Evolutionary conservation across 2,797 vertebrate genomes (phyloP), one percentile per base, ranked within the genome.

Genomic region (Lagodon rhomboides): DNA sequence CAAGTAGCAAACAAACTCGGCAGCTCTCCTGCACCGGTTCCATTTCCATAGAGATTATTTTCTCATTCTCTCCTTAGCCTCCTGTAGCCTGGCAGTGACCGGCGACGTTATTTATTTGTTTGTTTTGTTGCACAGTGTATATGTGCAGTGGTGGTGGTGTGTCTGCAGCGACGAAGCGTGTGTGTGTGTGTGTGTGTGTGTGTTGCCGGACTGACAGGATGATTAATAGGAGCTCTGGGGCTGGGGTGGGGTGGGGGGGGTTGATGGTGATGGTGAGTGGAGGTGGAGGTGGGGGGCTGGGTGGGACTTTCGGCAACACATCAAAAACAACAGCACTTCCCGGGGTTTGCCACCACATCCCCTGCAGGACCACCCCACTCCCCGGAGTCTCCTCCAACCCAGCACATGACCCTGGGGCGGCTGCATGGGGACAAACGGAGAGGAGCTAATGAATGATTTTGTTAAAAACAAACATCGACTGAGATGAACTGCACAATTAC

Each of bases 201-300:
- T 82, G 83, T 82, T 83, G 77, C 91, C 34, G 71, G 80, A 89
- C 75, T 92, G 92, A 93, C 93, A 93, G 90, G 83, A 94, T 94
- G 92, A 94, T 93, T 93, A 93, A 93, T 93, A 90, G 87, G 84
- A 86, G 87, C 80, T 90, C 77, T 30, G 85, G 62, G 82, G 68
- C 76, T 30, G 85, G 12, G 13, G 75, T 16, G 82, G 49, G 61
- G 73, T 49, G 49, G 54, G 55, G 64, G 63, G 55, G 47, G 15
- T 10, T 69, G 68, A 53, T n/a, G 68, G 53, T 4, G 51, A 55
- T 60, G 72, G 68, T 46, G 68, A 27, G 27, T 68, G 80, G 78
- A 72, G 73, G 79, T 80, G 63, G 78, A 79, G 75, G 62, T 58
- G 84, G 84, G 82, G 82, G 80, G 86, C 67, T 76, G 81, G 88